phyloP scores from a whole-genome alignment of 1,140 invertebrate species.

The Papilio helenus region DNA sequence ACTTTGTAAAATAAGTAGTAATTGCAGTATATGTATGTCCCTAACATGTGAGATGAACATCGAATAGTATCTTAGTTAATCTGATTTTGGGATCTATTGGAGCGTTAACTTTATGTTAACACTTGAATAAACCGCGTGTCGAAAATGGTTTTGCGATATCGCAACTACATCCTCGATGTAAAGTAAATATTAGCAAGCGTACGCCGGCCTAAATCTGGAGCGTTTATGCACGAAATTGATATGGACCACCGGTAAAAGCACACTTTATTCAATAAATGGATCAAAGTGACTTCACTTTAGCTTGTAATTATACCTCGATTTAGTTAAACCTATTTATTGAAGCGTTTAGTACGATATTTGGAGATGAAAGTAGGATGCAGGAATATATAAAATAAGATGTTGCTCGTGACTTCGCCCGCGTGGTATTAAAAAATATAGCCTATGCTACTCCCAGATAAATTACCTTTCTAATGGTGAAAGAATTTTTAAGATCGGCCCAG shows the following conservation, averaged over 20 bases:
- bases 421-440: no score
- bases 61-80: neutral
- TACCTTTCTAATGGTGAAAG: no score
- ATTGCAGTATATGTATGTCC: neutral
- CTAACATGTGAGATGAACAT: neutral
- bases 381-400: neutral
- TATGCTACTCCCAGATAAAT: no score
- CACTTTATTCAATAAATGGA: constrained; percentile 13
- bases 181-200: constrained; percentile 6
- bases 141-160: constrained; percentile 1
- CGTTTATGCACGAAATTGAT: constrained; percentile 11
- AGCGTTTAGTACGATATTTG: neutral
- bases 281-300: constrained; percentile 6
- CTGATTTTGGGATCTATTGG: neutral
- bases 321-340: neutral
- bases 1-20: neutral
- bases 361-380: neutral
- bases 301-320: constrained; percentile 9
- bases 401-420: no score
- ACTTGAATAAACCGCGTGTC: constrained; percentile 7
- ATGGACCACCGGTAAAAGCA: constrained; percentile 5
- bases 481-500: no score
- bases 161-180: neutral
- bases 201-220: constrained; percentile 5
- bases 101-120: neutral